These are phyloP conservation scores for Siniperca obscura DNA, from an alignment of 2,797 vertebrate genomes.

Conservation along the genomic window DNA sequence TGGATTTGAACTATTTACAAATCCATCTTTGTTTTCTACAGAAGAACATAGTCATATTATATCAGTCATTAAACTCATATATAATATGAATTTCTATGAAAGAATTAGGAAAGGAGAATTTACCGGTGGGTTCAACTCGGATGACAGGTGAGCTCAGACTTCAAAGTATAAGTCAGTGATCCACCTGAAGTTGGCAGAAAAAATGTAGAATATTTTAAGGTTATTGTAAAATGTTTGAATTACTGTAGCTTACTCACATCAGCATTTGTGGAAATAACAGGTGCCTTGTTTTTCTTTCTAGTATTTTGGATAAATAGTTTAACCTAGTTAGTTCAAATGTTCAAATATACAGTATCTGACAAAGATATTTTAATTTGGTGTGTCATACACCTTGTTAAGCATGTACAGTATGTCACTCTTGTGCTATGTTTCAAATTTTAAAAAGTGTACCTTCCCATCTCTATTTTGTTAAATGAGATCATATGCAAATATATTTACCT, in stretches of 20 bases:
- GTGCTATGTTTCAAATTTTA: not conserved
- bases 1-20: not conserved
- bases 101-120: not conserved
- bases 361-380: not conserved
- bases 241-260: not conserved
- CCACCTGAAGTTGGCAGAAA: slow-evolving; percentile 44
- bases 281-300: not conserved
- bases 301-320: not conserved
- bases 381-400: not conserved
- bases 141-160: slow-evolving; percentile 38
- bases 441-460: not conserved
- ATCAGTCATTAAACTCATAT: not conserved
- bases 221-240: not conserved
- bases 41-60: not conserved
- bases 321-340: not conserved
- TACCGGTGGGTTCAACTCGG: slow-evolving; percentile 66
- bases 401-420: not conserved
- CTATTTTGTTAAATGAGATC: not conserved
- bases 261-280: not conserved
- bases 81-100: not conserved
- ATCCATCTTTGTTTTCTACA: not conserved
- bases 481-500: not conserved
- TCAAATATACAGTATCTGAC: not conserved
- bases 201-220: not conserved
- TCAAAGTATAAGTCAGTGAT: slow-evolving; percentile 22